Base-by-base conservation (phyloP, 2,888 invertebrate genomes). In the Imbricaverruca yamaguchii region DNA sequence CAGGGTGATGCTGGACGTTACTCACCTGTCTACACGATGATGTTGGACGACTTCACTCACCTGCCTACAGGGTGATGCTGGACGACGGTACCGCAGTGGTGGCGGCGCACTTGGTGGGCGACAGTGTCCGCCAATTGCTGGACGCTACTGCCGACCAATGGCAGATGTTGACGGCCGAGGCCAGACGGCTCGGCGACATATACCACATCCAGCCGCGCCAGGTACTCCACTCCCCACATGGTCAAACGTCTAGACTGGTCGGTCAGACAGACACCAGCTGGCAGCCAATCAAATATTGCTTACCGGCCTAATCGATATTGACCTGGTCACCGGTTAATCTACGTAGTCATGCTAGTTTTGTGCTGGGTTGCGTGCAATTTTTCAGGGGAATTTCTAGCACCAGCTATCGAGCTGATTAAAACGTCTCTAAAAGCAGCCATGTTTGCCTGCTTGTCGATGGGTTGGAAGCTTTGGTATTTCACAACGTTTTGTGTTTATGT, bases 31-130 rank as follows among this genome's bases (percentile, higher is more conserved):
- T 15, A 1, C 59, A 59, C 4, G 11, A 7, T 59, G 59, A 15
- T 59, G 59, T 7, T 59, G 59, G 3, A 59, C 7, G 59, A 59
- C 59, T 2, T 11, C 15, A 59, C 59, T 11, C 12, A 59, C 59
- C 15, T 11, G 11, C 7, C 59, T 15, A 13, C 55, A 74, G 74
- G 18, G 53, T 21, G 74, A 55, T 74, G 74, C 74, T 74, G 74
- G 74, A 74, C 21, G 74, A 74, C 74, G 74, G 74, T 23, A 23
- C 74, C 21, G 74, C 74, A 10, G 55, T 55, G 10, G 74, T 74
- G 55, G 21, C 21, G 21, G 74, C 55, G 23, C 74, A 55, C 21
- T 21, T 74, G 74, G 53, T 74, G 15, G 74, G 74, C 21, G 74
- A 74, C 74, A 21, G 21, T 12, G 74, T 74, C 1, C 74, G 55